A percentile compares a stretch with the other conserved stretches of the same genome.
Evolutionary conservation across 2,888 invertebrate genomes (phyloP).

Genomic region (Spisula subtruncata): DNA sequence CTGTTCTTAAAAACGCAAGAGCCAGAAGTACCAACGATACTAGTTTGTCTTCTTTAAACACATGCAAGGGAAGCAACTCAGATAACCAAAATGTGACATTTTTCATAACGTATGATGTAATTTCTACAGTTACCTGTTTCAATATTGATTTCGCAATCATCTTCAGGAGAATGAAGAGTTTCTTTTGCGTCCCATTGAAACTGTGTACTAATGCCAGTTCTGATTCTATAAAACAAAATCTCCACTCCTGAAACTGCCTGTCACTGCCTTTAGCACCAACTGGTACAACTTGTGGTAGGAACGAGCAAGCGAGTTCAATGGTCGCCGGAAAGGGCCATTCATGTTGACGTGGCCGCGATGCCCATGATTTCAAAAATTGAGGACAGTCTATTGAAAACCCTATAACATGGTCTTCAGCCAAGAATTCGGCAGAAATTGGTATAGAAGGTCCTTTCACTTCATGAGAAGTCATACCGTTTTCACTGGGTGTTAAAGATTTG

Average conservation of each 20-base stretch:
- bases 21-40: neutral
- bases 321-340: neutral
- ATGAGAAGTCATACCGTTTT: neutral
- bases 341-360: neutral
- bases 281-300: conserved; percentile 22
- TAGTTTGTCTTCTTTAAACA: neutral
- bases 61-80: neutral
- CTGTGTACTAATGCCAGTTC: neutral
- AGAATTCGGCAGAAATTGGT: neutral
- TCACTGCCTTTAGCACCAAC: conserved; percentile 20
- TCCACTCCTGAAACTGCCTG: conserved; percentile 22
- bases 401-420: neutral
- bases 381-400: neutral
- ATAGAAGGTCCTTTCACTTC: neutral
- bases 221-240: conserved; percentile 14
- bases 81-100: conserved; percentile 25
- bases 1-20: neutral
- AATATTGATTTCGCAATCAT: neutral
- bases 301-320: neutral
- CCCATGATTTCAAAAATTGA: neutral
- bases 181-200: conserved; percentile 19
- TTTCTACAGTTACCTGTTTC: conserved; percentile 12
- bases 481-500: neutral
- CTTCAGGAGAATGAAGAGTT: conserved; percentile 18
- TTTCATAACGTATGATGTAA: conserved; percentile 27